phyloP scores from a whole-genome alignment of 2,113 vertebrate species.

The Pollimyrus isidori region DNA sequence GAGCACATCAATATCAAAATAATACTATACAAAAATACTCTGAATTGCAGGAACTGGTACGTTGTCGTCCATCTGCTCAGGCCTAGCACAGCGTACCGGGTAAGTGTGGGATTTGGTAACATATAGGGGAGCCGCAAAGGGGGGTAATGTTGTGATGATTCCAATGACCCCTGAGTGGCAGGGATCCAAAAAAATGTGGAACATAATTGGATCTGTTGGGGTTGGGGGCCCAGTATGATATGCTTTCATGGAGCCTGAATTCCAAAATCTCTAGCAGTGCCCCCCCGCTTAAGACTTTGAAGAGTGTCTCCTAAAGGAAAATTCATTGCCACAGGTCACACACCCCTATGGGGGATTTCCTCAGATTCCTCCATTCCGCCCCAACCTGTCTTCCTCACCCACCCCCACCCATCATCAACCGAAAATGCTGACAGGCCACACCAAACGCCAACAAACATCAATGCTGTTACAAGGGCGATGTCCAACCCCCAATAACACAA shows the following conservation, averaged over 20 bases:
- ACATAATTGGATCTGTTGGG: neutral
- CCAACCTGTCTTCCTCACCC: neutral
- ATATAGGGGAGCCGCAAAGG: neutral
- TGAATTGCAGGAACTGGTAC: neutral
- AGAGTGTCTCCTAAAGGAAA: neutral
- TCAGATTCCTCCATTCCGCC: neutral
- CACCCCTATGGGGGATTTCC: slow-evolving; percentile 7
- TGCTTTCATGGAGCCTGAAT: neutral
- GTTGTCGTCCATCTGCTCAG: neutral
- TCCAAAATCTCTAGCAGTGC: neutral
- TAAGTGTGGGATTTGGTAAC: neutral
- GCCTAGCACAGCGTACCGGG: neutral
- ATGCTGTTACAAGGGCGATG: neutral
- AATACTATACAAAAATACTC: neutral
- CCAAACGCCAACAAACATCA: slow-evolving; percentile 3
- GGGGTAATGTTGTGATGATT: neutral
- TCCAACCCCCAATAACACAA: slow-evolving; percentile 13
- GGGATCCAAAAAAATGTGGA: neutral
- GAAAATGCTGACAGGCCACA: slow-evolving; percentile 1
- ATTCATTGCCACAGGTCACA: neutral
- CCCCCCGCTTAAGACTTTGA: neutral
- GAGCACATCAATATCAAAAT: neutral
- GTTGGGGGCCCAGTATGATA: neutral
- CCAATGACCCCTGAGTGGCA: neutral
- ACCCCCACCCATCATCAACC: neutral